phyloP scores from a whole-genome alignment of 1,140 invertebrate species.

The Drosophila rhopaloa region DNA sequence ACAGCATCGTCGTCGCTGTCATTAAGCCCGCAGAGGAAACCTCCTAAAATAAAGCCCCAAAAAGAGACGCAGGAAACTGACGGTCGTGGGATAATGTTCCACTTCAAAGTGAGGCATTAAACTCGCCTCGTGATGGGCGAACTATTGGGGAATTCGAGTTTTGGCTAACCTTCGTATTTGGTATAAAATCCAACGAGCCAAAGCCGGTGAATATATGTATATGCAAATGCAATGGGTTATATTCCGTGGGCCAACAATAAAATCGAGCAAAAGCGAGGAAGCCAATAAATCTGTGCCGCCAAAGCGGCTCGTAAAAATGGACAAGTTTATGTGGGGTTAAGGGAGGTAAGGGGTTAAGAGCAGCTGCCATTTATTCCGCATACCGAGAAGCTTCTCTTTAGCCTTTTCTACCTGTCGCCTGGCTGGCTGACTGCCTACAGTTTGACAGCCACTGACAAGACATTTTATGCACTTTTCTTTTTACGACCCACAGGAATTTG shows the following conservation, averaged over 20 bases:
- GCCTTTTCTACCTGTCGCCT: conserved; percentile 40
- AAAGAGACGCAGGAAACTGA: conserved; percentile 1
- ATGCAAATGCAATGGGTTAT: conserved; percentile 48
- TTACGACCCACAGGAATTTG: conserved; percentile 44
- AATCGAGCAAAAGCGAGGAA: conserved; percentile 53
- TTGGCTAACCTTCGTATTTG: conserved; percentile 51
- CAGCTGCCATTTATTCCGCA: conserved; percentile 46
- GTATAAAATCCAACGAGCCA: conserved; percentile 37
- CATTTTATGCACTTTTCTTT: conserved; percentile 57
- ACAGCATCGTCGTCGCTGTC: conserved; percentile 50
- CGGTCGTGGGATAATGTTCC: conserved; percentile 37
- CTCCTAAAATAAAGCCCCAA: conserved; percentile 10
- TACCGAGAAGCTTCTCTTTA: conserved; percentile 8
- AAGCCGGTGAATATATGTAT: conserved; percentile 1
- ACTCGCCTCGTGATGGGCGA: conserved; percentile 30
- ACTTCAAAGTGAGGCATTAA: conserved; percentile 54
- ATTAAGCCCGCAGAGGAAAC: conserved; percentile 34
- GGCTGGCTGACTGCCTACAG: conserved; percentile 47
- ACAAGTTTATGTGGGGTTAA: conserved; percentile 46
- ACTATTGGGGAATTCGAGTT: conserved; percentile 31
- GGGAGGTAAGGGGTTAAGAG: conserved; percentile 2
- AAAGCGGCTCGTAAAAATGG: conserved; percentile 62
- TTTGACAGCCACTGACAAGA: conserved; percentile 40
- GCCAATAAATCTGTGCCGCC: conserved; percentile 64
- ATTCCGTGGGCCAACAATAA: conserved; percentile 51